Conservation (phyloP, 2,888 invertebrate genomes). For the Nyleta sp. region DNA sequence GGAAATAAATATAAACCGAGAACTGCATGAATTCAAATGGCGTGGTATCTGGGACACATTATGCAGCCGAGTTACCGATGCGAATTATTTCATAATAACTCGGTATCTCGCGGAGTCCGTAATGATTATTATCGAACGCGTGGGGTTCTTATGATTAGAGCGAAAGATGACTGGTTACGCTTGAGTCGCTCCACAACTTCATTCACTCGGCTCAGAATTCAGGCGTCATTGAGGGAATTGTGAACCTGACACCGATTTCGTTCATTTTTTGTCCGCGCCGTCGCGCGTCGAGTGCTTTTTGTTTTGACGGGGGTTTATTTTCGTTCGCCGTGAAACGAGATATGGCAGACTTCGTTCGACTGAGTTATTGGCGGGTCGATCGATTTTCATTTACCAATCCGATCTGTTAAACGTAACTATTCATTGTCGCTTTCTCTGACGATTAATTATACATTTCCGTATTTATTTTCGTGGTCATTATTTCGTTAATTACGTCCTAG, state of each 20-base stretch:
- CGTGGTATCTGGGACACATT: slow-evolving; percentile 54
- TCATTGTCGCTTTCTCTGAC: too few relatives aligned
- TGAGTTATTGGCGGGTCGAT: too few relatives aligned
- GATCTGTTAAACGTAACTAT: too few relatives aligned
- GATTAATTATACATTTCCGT: too few relatives aligned
- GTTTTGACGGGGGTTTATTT: too few relatives aligned
- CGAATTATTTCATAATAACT: slow-evolving; percentile 53
- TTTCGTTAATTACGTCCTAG: too few relatives aligned
- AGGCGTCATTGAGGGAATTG: slow-evolving; percentile 43
- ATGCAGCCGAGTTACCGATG: slow-evolving; percentile 55
- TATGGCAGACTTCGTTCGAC: too few relatives aligned
- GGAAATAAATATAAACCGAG: slow-evolving; percentile 32
- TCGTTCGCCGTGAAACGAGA: too few relatives aligned
- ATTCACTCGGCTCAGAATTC: slow-evolving; percentile 53
- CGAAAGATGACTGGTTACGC: slow-evolving; percentile 55
- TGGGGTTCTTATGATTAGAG: slow-evolving; percentile 44
- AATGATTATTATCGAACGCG: slow-evolving; percentile 61
- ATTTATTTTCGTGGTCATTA: too few relatives aligned
- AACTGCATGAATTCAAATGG: slow-evolving; percentile 36
- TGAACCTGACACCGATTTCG: slow-evolving; percentile 46
- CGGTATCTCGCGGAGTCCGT: slow-evolving; percentile 50
- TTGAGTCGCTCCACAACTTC: slow-evolving; percentile 48
- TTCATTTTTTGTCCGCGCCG: slow-evolving; percentile 16
- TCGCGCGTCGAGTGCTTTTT: too few relatives aligned
- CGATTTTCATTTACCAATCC: too few relatives aligned